These are phyloP conservation scores for Helogale parvula DNA, from an alignment of 2,113 vertebrate species.

Conservation along the genomic window DNA sequence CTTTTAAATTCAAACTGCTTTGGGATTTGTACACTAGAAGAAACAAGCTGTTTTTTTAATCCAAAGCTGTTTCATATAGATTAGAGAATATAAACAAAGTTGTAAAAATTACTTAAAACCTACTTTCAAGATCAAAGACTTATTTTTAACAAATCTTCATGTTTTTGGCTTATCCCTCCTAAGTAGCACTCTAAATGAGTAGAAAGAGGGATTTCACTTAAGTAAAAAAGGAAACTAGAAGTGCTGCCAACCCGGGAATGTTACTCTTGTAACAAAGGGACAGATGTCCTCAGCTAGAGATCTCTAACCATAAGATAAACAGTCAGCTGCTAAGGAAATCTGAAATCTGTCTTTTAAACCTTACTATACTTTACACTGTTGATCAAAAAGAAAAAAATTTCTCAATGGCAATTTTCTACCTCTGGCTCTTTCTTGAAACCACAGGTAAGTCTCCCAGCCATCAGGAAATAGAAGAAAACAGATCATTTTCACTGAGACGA, in stretches of 20 bases:
- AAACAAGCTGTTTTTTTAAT: not conserved
- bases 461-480: not conserved
- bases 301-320: slow-evolving; percentile 28
- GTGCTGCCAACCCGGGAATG: not conserved
- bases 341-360: slow-evolving; percentile 41
- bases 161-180: slow-evolving; percentile 31
- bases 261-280: slow-evolving; percentile 18
- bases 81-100: slow-evolving; percentile 30
- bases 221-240: slow-evolving; percentile 37
- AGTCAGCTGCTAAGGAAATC: slow-evolving; percentile 12
- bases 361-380: slow-evolving; percentile 11
- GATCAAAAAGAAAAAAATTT: not conserved
- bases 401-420: not conserved
- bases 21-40: not conserved
- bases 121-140: slow-evolving; percentile 41
- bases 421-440: slow-evolving; percentile 23
- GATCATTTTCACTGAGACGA: not conserved
- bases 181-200: slow-evolving; percentile 41
- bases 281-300: slow-evolving; percentile 17
- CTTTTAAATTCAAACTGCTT: slow-evolving; percentile 32
- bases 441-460: not conserved
- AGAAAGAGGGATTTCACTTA: slow-evolving; percentile 28
- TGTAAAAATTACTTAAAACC: slow-evolving; percentile 54
- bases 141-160: slow-evolving; percentile 43
- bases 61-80: not conserved